phyloP scores from a whole-genome alignment of 1,140 invertebrate genomes.

The Orius insidiosus region DNA sequence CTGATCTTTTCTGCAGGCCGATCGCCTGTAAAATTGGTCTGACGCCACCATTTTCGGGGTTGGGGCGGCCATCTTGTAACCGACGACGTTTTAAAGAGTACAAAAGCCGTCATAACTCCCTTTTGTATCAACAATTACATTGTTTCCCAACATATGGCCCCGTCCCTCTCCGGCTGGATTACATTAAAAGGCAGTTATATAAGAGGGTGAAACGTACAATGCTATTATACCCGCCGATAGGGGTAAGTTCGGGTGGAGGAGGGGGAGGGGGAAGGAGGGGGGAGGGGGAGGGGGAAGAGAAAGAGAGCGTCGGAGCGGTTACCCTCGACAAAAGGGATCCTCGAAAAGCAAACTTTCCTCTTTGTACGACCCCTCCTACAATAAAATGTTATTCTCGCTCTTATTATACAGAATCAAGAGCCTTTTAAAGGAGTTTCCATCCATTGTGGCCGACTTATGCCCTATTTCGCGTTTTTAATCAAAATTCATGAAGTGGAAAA shows the following conservation, averaged over 20 bases:
- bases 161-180: background rate
- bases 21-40: no score
- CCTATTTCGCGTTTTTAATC: no score
- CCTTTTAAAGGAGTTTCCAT: no score
- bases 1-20: no score
- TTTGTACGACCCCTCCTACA: background rate
- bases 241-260: constrained; percentile 1
- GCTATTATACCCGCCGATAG: no score
- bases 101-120: background rate
- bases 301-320: constrained; percentile 13
- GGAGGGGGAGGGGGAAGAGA: constrained; percentile 13
- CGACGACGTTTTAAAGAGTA: background rate
- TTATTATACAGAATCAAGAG: constrained; percentile 29
- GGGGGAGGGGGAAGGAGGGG: constrained; percentile 14
- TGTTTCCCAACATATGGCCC: constrained; percentile 6
- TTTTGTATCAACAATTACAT: no score
- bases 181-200: constrained; percentile 9
- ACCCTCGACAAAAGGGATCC: background rate
- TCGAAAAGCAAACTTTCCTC: background rate
- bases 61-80: background rate
- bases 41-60: no score
- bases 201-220: background rate
- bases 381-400: constrained; percentile 18
- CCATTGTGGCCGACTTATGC: no score
- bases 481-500: no score